Conservation (phyloP, 2,888 invertebrate species). For the Eilema depressum region DNA sequence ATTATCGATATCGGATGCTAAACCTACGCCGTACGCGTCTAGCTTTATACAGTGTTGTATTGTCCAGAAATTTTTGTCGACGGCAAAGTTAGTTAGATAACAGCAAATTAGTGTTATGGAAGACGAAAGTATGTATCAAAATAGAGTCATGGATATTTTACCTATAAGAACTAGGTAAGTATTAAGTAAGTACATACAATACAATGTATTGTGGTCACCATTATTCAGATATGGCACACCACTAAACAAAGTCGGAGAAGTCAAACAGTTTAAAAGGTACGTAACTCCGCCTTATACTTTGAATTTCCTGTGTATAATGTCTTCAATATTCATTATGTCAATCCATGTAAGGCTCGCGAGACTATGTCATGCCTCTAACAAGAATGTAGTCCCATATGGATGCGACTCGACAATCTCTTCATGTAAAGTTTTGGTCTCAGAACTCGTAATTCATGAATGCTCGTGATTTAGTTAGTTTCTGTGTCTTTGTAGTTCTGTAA, state of each 20-base stretch:
- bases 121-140: background rate
- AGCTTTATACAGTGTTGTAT: no score
- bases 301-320: conserved; percentile 4
- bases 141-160: background rate
- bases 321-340: conserved; percentile 19
- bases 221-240: background rate
- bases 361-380: background rate
- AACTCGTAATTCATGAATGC: background rate
- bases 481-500: background rate
- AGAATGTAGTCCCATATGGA: conserved; percentile 2
- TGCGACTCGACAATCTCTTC: background rate
- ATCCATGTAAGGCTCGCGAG: background rate
- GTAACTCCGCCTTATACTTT: background rate
- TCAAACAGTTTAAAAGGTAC: conserved; percentile 3
- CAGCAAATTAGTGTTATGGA: no score
- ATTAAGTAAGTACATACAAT: background rate
- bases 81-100: no score
- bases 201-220: background rate
- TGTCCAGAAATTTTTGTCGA: no score
- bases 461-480: background rate
- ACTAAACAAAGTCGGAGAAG: background rate
- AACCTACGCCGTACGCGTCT: no score
- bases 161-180: background rate
- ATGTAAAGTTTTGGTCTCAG: background rate
- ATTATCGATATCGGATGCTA: no score